Percentiles rank a stretch among this genome's conserved stretches.
These are phyloP conservation scores for Ptychoptera contaminata DNA, from an alignment of 2,888 invertebrate species.

Conservation along the genomic window DNA sequence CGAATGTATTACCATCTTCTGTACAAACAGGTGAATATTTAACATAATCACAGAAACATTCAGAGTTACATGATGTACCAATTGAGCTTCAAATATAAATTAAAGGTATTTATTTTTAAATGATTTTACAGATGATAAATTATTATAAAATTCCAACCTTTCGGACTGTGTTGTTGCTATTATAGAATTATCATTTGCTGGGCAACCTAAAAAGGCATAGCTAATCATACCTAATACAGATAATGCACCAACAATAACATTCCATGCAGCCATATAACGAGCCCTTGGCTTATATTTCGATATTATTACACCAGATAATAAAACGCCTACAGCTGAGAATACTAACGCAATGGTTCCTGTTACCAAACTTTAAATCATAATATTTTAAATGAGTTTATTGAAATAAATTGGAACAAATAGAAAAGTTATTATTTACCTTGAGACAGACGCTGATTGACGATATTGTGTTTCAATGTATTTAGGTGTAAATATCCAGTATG, in stretches of 20 bases:
- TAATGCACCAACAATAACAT: conserved; percentile 45
- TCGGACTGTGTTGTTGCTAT: conserved; percentile 18
- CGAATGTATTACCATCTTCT: conserved; percentile 47
- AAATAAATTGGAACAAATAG: background rate
- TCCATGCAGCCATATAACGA: conserved; percentile 50
- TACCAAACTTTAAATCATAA: conserved; percentile 37
- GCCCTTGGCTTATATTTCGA: conserved; percentile 50
- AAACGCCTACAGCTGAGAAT: conserved; percentile 50
- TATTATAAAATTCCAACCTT: conserved; percentile 6
- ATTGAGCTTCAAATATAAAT: background rate
- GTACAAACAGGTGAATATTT: conserved; percentile 61
- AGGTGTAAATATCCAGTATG: conserved; percentile 66
- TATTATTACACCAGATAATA: conserved; percentile 49
- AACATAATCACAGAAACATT: conserved; percentile 52
- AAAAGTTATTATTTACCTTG: conserved; percentile 25
- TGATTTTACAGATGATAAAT: background rate
- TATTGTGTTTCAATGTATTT: conserved; percentile 75
- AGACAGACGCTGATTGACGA: conserved; percentile 55
- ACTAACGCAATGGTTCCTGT: conserved; percentile 56
- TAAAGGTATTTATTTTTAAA: background rate
- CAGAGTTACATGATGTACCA: conserved; percentile 37
- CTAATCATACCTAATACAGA: conserved; percentile 45
- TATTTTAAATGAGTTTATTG: background rate
- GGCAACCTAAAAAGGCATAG: conserved; percentile 50
- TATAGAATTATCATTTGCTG: conserved; percentile 38